Conservation (phyloP, 2,797 vertebrate species). For the Hypotaenidia okinawae region DNA sequence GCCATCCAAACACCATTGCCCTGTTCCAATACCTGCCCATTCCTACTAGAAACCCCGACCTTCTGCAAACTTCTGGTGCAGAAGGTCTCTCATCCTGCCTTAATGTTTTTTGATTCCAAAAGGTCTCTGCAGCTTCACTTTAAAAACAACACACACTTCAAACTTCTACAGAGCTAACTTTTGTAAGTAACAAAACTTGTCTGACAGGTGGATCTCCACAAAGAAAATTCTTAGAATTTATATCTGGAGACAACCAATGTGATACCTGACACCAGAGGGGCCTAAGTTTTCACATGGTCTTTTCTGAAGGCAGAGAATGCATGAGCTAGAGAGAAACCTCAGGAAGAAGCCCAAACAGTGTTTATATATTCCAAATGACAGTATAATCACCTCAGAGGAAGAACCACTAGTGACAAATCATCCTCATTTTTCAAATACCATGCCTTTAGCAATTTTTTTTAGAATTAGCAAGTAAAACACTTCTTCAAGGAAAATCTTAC, state of each 20-base stretch:
- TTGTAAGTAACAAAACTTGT: background rate
- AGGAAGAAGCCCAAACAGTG: background rate
- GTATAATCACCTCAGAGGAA: background rate
- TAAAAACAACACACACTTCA: background rate
- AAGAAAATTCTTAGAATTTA: conserved; percentile 12
- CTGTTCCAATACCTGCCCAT: background rate
- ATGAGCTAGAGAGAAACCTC: background rate
- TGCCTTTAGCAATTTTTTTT: background rate
- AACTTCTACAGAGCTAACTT: background rate
- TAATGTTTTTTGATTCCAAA: background rate
- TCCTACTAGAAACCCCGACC: background rate
- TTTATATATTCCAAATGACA: background rate
- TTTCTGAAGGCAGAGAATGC: background rate
- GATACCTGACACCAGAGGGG: background rate
- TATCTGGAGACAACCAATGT: background rate
- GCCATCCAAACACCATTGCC: background rate
- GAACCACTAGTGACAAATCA: background rate
- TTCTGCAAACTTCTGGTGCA: background rate
- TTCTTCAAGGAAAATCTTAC: background rate
- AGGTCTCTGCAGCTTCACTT: background rate
- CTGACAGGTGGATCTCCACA: conserved; percentile 13
- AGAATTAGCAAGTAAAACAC: background rate
- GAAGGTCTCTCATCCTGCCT: background rate
- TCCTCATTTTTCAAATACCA: background rate
- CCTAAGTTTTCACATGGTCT: background rate